Evolutionary conservation across 2,797 vertebrate species (phyloP).

Genomic region (Phataginus tricuspis): DNA sequence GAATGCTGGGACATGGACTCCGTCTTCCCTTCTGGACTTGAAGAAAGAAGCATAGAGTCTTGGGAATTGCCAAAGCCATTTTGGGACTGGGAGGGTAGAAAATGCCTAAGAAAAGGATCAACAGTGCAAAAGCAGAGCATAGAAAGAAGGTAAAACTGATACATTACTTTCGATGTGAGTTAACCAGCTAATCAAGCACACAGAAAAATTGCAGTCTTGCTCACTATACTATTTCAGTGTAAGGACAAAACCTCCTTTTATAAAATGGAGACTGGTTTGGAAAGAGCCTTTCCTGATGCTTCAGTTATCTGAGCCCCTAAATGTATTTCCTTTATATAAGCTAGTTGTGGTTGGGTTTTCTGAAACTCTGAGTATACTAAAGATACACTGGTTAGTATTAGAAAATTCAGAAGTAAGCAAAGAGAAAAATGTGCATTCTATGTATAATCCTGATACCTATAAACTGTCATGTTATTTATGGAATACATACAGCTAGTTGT

Average conservation of each 20-base stretch:
- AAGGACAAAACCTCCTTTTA: neutral
- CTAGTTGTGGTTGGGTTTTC: constrained; percentile 11
- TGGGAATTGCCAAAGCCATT: neutral
- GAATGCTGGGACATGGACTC: neutral
- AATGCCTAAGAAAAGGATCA: neutral
- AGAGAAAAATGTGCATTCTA: neutral
- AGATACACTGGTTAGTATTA: neutral
- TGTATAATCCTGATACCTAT: neutral
- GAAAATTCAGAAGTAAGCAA: neutral
- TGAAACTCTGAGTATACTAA: neutral
- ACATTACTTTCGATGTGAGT: neutral
- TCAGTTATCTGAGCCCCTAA: neutral
- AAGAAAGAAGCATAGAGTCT: neutral
- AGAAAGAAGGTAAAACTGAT: neutral
- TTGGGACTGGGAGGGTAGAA: neutral
- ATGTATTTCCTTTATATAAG: neutral
- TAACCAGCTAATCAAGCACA: neutral
- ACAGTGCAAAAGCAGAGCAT: neutral
- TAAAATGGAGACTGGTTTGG: neutral
- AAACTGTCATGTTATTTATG: neutral
- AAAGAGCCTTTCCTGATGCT: neutral
- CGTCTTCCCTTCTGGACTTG: neutral
- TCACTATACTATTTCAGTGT: neutral
- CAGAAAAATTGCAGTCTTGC: neutral
- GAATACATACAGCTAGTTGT: neutral